Percentiles rank a stretch among this genome's conserved stretches.
Conservation (phyloP, 2,888 invertebrate species). For the Sinelater perroti region DNA sequence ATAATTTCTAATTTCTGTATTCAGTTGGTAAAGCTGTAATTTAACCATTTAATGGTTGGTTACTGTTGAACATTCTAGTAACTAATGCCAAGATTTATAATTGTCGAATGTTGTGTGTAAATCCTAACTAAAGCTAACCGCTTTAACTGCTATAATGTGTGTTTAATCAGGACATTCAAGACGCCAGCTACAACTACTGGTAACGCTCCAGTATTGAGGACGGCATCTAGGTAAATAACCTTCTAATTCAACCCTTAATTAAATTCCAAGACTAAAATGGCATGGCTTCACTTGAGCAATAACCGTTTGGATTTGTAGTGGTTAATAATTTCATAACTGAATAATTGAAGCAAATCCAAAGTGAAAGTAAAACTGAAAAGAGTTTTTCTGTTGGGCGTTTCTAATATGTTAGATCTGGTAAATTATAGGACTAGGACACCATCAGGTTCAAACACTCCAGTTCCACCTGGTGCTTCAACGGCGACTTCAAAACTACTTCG, state of each 20-base stretch:
- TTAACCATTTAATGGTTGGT: no score
- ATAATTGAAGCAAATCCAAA: no score
- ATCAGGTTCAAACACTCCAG: constrained; percentile 78
- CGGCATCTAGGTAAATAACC: constrained; percentile 60
- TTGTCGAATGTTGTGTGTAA: background rate
- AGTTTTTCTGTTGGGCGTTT: constrained; percentile 2
- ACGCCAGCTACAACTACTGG: constrained; percentile 58
- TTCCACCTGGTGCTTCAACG: constrained; percentile 70
- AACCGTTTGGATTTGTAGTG: constrained; percentile 39
- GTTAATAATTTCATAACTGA: no score
- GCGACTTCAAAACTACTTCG: constrained; percentile 71
- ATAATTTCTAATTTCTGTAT: no score
- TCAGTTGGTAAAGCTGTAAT: no score
- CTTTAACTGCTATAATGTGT: constrained; percentile 31
- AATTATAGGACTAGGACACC: constrained; percentile 75
- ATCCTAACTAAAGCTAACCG: constrained; percentile 13
- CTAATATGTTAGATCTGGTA: background rate
- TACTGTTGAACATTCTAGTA: no score
- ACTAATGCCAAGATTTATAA: no score
- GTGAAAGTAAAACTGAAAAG: no score
- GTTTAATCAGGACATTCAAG: constrained; percentile 59
- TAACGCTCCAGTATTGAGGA: constrained; percentile 60
- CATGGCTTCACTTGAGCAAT: no score
- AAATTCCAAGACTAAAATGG: no score
- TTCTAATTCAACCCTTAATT: no score